Percentiles rank a stretch among this genome's conserved stretches.
Conservation (phyloP, 2,113 vertebrate genomes). For the Suncus etruscus region DNA sequence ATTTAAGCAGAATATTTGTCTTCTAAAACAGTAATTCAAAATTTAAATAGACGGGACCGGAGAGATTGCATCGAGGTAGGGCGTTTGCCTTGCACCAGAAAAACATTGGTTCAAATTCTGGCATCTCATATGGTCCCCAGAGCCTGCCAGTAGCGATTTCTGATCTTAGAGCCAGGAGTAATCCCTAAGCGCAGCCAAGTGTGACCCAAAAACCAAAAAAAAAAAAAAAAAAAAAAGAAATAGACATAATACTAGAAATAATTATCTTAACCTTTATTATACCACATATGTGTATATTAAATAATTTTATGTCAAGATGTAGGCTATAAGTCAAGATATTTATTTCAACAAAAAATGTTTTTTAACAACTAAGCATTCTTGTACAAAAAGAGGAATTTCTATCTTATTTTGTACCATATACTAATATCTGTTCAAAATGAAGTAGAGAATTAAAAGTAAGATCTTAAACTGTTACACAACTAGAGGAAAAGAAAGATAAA, state of each 20-base stretch:
- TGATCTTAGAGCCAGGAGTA: too few species aligned
- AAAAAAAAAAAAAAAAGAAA: neutral
- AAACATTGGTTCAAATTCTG: too few species aligned
- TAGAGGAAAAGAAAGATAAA: neutral
- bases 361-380: neutral
- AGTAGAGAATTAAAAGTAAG: neutral
- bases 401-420: neutral
- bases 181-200: too few species aligned
- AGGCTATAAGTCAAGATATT: neutral
- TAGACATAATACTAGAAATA: neutral
- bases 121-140: too few species aligned
- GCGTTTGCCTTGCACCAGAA: too few species aligned
- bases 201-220: too few species aligned
- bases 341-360: neutral
- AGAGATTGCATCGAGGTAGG: too few species aligned
- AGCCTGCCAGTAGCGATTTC: too few species aligned
- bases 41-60: too few species aligned
- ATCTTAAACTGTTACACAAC: neutral
- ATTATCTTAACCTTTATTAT: neutral
- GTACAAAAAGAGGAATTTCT: conserved; percentile 4
- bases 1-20: neutral
- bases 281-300: neutral
- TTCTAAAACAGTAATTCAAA: neutral
- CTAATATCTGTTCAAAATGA: neutral
- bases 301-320: conserved; percentile 28